A percentile compares a stretch with the other conserved stretches of the same genome.
These are phyloP conservation scores for Lasioglossum morio DNA, from an alignment of 2,888 invertebrate genomes.

Conservation along the genomic window DNA sequence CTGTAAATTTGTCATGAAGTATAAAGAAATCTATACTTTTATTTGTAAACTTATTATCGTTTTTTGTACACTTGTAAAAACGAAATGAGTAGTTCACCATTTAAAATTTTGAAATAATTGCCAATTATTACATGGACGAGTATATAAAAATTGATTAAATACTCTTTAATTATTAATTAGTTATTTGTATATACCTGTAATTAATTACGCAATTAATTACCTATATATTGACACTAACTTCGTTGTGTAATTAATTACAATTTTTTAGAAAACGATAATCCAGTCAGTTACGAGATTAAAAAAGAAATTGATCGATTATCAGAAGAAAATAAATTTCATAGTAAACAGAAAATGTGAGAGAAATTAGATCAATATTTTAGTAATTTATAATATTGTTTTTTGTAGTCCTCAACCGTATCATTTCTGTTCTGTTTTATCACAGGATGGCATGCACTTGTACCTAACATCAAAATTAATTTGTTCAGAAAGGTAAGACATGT, in stretches of 20 bases:
- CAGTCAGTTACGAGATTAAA: constrained; percentile 36
- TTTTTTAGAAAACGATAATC: constrained; percentile 28
- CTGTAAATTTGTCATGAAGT: constrained; percentile 14
- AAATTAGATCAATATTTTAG: constrained; percentile 35
- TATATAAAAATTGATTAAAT: constrained; percentile 27
- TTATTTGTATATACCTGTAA: constrained; percentile 43
- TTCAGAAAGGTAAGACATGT: constrained; percentile 44
- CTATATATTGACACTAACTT: constrained; percentile 44
- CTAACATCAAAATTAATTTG: constrained; percentile 73
- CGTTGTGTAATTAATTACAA: constrained; percentile 59
- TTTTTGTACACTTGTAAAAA: constrained; percentile 19
- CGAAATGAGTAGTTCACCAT: neutral
- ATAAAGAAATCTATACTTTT: constrained; percentile 2
- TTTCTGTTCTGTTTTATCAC: constrained; percentile 72
- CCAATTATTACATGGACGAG: neutral
- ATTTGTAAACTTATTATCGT: constrained; percentile 11
- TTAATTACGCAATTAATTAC: constrained; percentile 53
- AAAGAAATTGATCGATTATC: constrained; percentile 15
- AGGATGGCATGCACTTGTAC: constrained; percentile 82
- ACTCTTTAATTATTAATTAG: constrained; percentile 49
- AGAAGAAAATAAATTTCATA: constrained; percentile 28
- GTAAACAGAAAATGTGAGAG: constrained; percentile 30
- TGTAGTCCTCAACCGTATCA: constrained; percentile 48
- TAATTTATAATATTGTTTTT: constrained; percentile 35
- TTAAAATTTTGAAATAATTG: constrained; percentile 6